Evolutionary conservation across 2,113 vertebrate species (phyloP).

Genomic region (mouse (Mus musculus)): GRCm39 chr14:11590001-11590500

Average conservation of each 20-base stretch:
- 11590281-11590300: not conserved
- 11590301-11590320: not conserved
- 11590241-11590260: constrained; percentile 15
- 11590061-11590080: not conserved
- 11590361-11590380: not conserved
- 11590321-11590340: constrained; percentile 31
- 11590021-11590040: not conserved
- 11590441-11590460: not conserved
- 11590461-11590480: not conserved
- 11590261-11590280: constrained; percentile 32
- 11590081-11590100: not conserved
- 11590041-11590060: constrained; percentile 9
- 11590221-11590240: constrained; percentile 38
- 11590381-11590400: not conserved
- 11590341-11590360: not conserved
- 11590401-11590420: not conserved
- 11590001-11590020: not conserved
- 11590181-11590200: not conserved
- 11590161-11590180: constrained; percentile 37
- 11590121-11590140: not conserved
- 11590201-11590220: not conserved
- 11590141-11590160: constrained; percentile 47
- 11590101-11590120: constrained; percentile 22
- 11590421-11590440: not conserved
- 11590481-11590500: not conserved